Evolutionary conservation across 2,888 invertebrate genomes (phyloP), one percentile per base, ranked within the genome.

Genomic region (Stomorhina lunata): DNA sequence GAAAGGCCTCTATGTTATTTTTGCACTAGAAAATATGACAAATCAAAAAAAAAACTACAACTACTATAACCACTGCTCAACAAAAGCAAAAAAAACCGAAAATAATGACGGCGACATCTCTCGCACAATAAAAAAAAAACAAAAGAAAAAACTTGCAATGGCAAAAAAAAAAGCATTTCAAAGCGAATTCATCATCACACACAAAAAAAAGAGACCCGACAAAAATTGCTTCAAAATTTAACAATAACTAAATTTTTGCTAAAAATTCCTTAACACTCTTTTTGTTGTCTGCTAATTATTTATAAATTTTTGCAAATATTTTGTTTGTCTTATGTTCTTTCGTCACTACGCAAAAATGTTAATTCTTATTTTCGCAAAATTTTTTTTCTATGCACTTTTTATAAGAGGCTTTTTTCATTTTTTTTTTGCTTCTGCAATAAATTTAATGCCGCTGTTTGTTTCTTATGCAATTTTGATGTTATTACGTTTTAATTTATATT

Each of bases 381-480:
- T n/a, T 12, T 50, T 40, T 29, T 45, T 80, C 53, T 50, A 45
- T 63, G 50, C 61, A 80, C 53, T 53, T 72, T 80, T 43, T 43
- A 27, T 15, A 45, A 43, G 20, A 32, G 37, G 29, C 48, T 68
- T 69, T 68, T 65, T 6, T 15, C 9, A 4, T 2, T 48, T 32
- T 61, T 43, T 50, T 32, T 4, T 17, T 32, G 6, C n/a, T n/a
- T n/a, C n/a, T n/a, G n/a, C n/a, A n/a, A 3, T 43, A 10, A 43
- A 53, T 37, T 37, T 50, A 55, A 63, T 73, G 57, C 75, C 63
- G 78, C 59, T 50, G 68, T 72, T 69, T 61, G 50, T 80, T 73
- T 69, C 82, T 82, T 82, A 82, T 82, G 82, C 82, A 82, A 82
- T 82, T 82, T 77, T n/a, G 29, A 15, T 37, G 59, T 63, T 76